Base-by-base conservation (phyloP, 2,888 invertebrate genomes). In the Platycheirus albimanus region DNA sequence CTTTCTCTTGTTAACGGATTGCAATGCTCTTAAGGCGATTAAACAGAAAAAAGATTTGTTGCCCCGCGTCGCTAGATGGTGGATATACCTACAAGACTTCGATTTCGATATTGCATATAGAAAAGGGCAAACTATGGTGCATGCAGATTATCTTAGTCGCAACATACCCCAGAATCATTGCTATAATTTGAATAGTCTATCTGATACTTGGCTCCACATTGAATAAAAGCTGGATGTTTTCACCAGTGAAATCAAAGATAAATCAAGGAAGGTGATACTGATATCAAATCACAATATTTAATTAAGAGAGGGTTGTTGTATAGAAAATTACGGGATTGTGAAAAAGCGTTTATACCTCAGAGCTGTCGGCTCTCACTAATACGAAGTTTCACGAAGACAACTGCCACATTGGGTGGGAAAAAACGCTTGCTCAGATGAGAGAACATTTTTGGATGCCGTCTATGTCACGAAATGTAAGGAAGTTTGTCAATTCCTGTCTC, bases 1-100 rank as follows among this genome's bases (percentile, higher is more conserved):
- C 0, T 76, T 76, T 8, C 20, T 47, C 10, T 11, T 78, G 0
- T 51, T 66, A 17, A 72, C 66, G 11, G 78, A 77, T 7, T 70
- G 69, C 13, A 71, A 52, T 15, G 45, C 67, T 13, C 20, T 67
- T 3, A 51, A 71, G 13, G 33, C 51, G 13, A 71, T 24, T 11
- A 66, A 66, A n/a, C n/a, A n/a, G n/a, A n/a, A n/a, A n/a, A n/a
- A n/a, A n/a, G n/a, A n/a, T n/a, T n/a, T n/a, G n/a, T n/a, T n/a
- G n/a, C 56, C 56, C 5, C 56, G 38, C 6, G 56, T 56, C 19
- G 56, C 56, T 1, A n/a, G 56, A 58, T 61, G 61, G 61, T 61
- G 61, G 41, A 61, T 36, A 11, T 36, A 36, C 11, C 36, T 3
- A 36, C 36, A 36, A 36, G 36, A 36, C 36, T 36, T 36, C 10